Percentiles rank a stretch among this genome's conserved stretches.
These are phyloP conservation scores for Pocillopora grandis DNA, from an alignment of 92 coral and sea anemone species.

Conservation along the genomic window DNA sequence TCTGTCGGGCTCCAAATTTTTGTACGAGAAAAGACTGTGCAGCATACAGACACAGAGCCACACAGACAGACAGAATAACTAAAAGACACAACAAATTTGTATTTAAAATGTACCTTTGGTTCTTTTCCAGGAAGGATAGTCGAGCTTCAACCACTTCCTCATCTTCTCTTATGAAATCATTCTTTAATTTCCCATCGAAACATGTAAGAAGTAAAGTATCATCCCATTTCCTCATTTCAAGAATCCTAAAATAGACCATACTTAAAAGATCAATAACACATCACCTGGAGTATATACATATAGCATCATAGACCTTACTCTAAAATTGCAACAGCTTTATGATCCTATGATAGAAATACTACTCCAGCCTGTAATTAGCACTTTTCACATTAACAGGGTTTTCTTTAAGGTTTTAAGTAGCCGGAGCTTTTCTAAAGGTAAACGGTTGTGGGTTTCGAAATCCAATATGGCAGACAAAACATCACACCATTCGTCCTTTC, in stretches of 20 bases:
- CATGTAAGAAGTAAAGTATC: conserved; percentile 48
- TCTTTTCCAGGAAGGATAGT: conserved; percentile 40
- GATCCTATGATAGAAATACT: no score
- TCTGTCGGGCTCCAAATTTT: no score
- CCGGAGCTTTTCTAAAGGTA: no score
- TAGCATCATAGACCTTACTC: not conserved
- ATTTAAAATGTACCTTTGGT: conserved; percentile 33
- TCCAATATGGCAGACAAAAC: no score
- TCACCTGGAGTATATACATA: not conserved
- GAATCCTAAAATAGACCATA: conserved; percentile 26
- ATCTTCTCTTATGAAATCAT: conserved; percentile 36
- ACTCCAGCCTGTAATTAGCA: no score
- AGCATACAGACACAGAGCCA: not conserved
- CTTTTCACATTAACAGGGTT: no score
- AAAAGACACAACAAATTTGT: not conserved
- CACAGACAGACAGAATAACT: not conserved
- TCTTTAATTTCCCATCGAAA: conserved; percentile 35
- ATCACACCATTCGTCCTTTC: no score
- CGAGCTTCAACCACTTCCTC: conserved; percentile 58
- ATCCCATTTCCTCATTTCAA: conserved; percentile 55
- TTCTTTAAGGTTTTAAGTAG: no score
- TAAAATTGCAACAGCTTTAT: not conserved
- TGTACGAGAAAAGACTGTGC: no score
- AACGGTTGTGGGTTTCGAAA: no score
- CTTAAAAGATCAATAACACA: no score